These are phyloP conservation scores for Gnathonemus echidnorhynchus DNA, from an alignment of 2,113 vertebrate species.

Conservation along the genomic window DNA sequence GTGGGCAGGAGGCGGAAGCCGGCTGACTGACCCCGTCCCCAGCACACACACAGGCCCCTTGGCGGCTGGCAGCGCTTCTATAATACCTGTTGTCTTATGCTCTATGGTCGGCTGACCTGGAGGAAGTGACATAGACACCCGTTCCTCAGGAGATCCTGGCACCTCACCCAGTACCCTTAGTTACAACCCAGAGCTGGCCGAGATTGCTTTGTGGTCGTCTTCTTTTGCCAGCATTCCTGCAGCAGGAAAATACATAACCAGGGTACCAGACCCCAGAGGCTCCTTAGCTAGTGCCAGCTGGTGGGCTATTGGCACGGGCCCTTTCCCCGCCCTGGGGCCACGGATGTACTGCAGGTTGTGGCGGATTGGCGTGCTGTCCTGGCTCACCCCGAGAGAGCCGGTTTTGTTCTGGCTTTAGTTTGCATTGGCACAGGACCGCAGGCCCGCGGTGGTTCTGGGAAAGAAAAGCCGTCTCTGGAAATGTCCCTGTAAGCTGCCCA, in stretches of 20 bases:
- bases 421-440: not conserved
- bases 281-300: not conserved
- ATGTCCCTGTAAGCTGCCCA: not conserved
- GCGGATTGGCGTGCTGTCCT: not conserved
- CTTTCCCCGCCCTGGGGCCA: not conserved
- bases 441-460: not conserved
- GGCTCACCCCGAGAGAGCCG: not conserved
- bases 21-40: not conserved
- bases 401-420: not conserved
- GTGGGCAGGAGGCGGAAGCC: not conserved
- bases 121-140: not conserved
- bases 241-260: not conserved
- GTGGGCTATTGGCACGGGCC: not conserved
- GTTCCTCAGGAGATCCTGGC: not conserved
- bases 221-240: not conserved
- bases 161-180: not conserved
- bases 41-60: not conserved
- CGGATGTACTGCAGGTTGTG: not conserved
- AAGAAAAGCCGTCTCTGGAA: not conserved
- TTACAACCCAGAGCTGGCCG: not conserved
- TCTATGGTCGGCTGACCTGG: not conserved
- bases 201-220: not conserved
- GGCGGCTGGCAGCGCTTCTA: not conserved
- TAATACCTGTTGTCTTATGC: conserved; percentile 2
- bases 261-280: not conserved